Evolutionary conservation across 2,113 vertebrate genomes (phyloP), one percentile per base, ranked within the genome.

Genomic region (Oreochromis niloticus): DNA sequence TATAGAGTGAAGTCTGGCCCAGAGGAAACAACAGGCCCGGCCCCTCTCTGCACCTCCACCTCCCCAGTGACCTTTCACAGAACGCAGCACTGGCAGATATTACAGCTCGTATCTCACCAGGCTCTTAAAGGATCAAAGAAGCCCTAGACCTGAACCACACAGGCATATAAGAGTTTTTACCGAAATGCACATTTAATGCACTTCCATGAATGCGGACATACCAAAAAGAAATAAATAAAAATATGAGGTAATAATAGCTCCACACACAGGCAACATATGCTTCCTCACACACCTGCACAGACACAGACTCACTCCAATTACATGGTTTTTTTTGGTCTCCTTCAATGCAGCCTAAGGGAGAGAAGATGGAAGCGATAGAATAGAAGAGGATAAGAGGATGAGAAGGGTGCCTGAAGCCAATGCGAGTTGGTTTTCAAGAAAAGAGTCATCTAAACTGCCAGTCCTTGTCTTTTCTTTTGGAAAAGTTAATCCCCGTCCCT

Each of bases 21-120:
- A 89, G 92, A 83, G 87, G 88, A 80, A 86, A 73, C 83, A 81
- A 79, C 82, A 81, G 71, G 80, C 75, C 87, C 59, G 68, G 84
- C 89, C 79, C 85, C 68, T 79, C 71, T 68, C 73, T 88, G 83
- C 89, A 89, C 90, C 89, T 90, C 95, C 95, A 94, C 95, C 96
- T 96, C 92, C 91, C 66, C 36, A 48, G 85, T 96, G 96, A 97
- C 96, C 97, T 97, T 95, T 96, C 79, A 91, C 36, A 86, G 93
- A 95, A 93, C 81, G 92, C 91, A 93, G 85, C 85, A 34, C 56
- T 22, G 87, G 84, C 71, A 87, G 89, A 94, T 85, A 85, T 96
- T 92, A 96, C 87, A 94, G 95, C 93, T 96, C 95, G 95, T 71
- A 95, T 94, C 93, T 94, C 41, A 79, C 50, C 79, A 57, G 93